Conservation (phyloP, 64 coral and sea anemone genomes). For the Acropora yongei region DNA sequence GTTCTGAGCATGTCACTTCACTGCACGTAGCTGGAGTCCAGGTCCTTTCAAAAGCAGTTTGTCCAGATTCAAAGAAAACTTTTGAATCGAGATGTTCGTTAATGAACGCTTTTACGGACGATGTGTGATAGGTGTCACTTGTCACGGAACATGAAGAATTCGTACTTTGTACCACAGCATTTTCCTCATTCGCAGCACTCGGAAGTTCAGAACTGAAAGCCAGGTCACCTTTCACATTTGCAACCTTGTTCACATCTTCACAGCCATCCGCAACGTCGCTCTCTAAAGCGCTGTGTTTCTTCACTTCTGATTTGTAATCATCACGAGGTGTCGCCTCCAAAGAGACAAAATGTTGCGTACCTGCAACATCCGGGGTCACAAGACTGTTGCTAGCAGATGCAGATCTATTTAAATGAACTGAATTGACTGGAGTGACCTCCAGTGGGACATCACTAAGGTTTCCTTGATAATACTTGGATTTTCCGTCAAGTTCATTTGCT, state of each 20-base stretch:
- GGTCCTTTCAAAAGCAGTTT: background rate
- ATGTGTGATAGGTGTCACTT: background rate
- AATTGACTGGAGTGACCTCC: no score
- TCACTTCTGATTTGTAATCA: background rate
- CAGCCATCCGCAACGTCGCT: background rate
- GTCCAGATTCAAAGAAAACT: background rate
- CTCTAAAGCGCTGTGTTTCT: background rate
- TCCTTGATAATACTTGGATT: background rate
- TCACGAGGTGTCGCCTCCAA: background rate
- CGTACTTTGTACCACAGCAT: background rate
- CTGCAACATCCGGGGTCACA: background rate
- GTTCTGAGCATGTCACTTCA: constrained; percentile 19
- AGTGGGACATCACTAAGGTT: background rate
- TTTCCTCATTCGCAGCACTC: background rate
- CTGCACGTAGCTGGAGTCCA: constrained; percentile 10
- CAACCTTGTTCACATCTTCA: background rate
- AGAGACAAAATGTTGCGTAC: background rate
- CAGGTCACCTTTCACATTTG: background rate
- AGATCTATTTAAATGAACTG: background rate
- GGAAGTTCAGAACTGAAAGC: background rate
- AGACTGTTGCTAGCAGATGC: background rate
- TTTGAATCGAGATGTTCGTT: background rate
- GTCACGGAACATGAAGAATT: background rate
- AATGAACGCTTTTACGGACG: background rate
- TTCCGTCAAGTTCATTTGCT: background rate